Evolutionary conservation across 2,113 vertebrate genomes (phyloP), one percentile per base, ranked within the genome.

Genomic region (Sisor rabdophorus): DNA sequence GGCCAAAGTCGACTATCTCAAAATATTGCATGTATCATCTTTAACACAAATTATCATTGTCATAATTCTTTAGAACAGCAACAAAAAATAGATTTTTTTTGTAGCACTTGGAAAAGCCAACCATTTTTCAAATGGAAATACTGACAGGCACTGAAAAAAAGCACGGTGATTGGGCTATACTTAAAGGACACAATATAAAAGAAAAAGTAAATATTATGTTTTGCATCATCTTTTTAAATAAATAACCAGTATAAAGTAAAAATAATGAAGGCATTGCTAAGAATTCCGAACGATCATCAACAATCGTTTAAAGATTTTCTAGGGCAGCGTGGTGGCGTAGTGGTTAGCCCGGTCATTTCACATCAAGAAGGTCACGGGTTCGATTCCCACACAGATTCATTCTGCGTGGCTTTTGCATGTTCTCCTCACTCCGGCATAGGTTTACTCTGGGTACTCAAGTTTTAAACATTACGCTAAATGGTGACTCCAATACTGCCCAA

Each of bases 91-190:
- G 40, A 44, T 44, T 44, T 44, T 44, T 44, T 44, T 44, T 44
- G 8, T 44, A 44, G 40, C 40, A 44, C 40, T 10, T 44, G 40
- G 40, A 44, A 44, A 44, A 44, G 40, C 8, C 5, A 44, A 44
- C 9, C 1, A 10, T 44, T 44, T 44, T n/a, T 26, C 26, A 17
- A 68, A 68, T 19, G 8, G 5, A 68, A 67, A 11, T 32, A n/a
- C 15, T 52, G 60, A 12, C 59, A 52, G 44, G 47, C 20, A 40
- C 40, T 2, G 32, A 74, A 63, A 63, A 61, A 74, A 52, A 61
- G 28, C 58, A 73, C 17, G 32, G 20, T 63, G 32, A 44, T 47
- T 15, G 28, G 28, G 13, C 32, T 48, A 20, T 15, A 22, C 11
- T 50, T 58, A 19, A 72, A 47, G 48, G 16, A n/a, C 54, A 17